A percentile compares a stretch with the other conserved stretches of the same genome.
Conservation (phyloP, 2,797 vertebrate genomes). For the Denticeps clupeoides region DNA sequence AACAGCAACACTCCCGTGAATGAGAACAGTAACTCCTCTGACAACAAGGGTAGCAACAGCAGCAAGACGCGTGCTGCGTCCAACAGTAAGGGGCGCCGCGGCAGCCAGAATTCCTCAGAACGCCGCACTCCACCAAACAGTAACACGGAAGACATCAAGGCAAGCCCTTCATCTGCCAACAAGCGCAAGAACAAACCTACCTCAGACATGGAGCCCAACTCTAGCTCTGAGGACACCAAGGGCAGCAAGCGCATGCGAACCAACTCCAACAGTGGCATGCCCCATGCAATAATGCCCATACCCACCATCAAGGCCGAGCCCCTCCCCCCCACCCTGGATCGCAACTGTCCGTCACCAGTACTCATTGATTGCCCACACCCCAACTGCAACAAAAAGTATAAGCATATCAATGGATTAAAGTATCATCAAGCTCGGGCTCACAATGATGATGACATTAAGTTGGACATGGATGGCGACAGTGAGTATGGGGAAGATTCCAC, state of each 20-base stretch:
- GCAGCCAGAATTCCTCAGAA: conserved; percentile 92
- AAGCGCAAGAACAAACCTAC: conserved; percentile 92
- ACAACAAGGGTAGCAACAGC: conserved; percentile 76
- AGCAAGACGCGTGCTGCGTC: conserved; percentile 91
- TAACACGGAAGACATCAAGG: conserved; percentile 82
- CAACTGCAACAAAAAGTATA: conserved; percentile 99
- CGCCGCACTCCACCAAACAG: conserved; percentile 81
- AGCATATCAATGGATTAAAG: conserved; percentile 98
- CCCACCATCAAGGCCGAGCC: conserved; percentile 76
- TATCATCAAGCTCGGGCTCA: conserved; percentile 98
- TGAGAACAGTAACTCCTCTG: conserved; percentile 75
- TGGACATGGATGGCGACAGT: conserved; percentile 86
- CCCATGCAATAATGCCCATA: conserved; percentile 59
- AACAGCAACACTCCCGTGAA: conserved; percentile 88
- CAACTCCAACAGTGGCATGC: conserved; percentile 78
- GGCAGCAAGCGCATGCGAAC: conserved; percentile 96
- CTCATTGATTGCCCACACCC: conserved; percentile 98
- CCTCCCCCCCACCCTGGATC: conserved; percentile 67
- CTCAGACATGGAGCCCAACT: conserved; percentile 96
- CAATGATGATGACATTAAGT: conserved; percentile 87
- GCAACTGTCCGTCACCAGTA: conserved; percentile 86
- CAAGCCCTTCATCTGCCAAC: conserved; percentile 83
- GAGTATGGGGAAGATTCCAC: conserved; percentile 95
- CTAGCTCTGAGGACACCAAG: conserved; percentile 96
- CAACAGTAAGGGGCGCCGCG: conserved; percentile 89